A percentile compares a stretch with the other conserved stretches of the same genome.
Conservation (phyloP, 2,888 invertebrate genomes). For the Emmelina monodactyla region DNA sequence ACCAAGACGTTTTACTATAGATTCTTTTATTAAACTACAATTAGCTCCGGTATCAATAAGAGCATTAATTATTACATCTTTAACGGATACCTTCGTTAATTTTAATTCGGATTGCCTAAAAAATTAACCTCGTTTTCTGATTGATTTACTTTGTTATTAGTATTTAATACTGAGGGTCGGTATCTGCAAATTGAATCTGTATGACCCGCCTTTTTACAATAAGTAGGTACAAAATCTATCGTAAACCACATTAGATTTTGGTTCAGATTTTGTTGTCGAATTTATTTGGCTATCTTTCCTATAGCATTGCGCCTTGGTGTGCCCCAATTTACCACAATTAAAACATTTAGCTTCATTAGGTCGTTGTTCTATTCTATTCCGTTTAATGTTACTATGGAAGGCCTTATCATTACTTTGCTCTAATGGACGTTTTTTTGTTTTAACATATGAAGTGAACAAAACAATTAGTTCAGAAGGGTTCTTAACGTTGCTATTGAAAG, state of each 20-base stretch:
- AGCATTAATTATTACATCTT: conserved; percentile 5
- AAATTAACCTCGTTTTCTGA: conserved; percentile 6
- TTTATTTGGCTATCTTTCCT: conserved; percentile 1
- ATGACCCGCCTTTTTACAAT: conserved; percentile 16
- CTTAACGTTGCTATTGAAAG: conserved; percentile 15
- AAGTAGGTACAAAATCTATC: conserved; percentile 10
- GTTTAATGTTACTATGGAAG: background rate
- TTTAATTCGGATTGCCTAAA: conserved; percentile 10
- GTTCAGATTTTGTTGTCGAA: no score
- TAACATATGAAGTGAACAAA: conserved; percentile 16
- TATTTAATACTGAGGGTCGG: conserved; percentile 4
- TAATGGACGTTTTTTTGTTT: conserved; percentile 12
- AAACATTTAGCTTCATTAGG: conserved; percentile 6
- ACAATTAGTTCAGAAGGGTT: conserved; percentile 17
- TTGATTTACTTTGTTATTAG: background rate
- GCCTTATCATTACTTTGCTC: conserved; percentile 3
- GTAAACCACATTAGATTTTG: no score
- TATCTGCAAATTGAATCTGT: conserved; percentile 8
- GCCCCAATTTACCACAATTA: conserved; percentile 8
- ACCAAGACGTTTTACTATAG: conserved; percentile 8
- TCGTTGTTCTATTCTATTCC: background rate
- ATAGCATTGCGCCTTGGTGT: conserved; percentile 4
- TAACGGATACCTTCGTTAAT: conserved; percentile 10
- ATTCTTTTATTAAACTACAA: conserved; percentile 16
- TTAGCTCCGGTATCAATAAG: conserved; percentile 17